A percentile compares a stretch with the other conserved stretches of the same genome.
Evolutionary conservation across 1,140 invertebrate genomes (phyloP).

Genomic region (Macrostomum lignano): DNA sequence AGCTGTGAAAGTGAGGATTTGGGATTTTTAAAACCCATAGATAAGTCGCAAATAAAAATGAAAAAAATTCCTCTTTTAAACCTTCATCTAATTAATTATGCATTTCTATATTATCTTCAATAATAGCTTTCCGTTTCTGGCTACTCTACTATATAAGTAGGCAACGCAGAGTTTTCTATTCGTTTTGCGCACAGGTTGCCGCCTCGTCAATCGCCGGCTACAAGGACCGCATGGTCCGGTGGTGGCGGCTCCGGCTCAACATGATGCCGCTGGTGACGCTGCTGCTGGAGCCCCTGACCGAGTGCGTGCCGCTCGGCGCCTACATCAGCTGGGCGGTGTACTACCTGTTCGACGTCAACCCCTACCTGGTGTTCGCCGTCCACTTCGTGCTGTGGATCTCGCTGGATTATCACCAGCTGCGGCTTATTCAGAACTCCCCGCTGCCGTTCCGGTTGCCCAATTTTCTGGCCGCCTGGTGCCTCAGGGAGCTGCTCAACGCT

Average conservation of each 20-base stretch:
- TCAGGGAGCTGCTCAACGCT: constrained; percentile 12
- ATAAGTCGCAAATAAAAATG: too few species aligned
- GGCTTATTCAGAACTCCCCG: constrained; percentile 12
- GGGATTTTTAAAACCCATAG: too few species aligned
- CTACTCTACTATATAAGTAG: too few species aligned
- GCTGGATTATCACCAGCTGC: constrained; percentile 8
- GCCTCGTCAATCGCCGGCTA: neutral
- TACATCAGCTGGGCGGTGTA: constrained; percentile 7
- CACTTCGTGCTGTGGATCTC: constrained; percentile 7
- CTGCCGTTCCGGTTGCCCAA: constrained; percentile 12
- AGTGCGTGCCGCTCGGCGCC: constrained; percentile 8
- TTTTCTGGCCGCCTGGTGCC: constrained; percentile 13
- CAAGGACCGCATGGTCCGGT: neutral
- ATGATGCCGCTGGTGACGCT: constrained; percentile 1
- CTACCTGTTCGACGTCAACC: constrained; percentile 8
- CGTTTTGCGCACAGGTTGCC: too few species aligned
- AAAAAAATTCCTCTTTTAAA: too few species aligned
- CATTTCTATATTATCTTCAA: constrained; percentile 2
- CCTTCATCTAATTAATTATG: too few species aligned
- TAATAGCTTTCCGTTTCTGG: neutral
- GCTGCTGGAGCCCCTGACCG: constrained; percentile 9
- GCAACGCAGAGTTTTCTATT: too few species aligned
- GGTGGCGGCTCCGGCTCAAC: constrained; percentile 3
- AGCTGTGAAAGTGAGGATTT: too few species aligned
- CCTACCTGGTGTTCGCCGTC: constrained; percentile 8